Conservation (phyloP, 64 coral and sea anemone genomes). For the Dendrophyllia cribrosa region DNA sequence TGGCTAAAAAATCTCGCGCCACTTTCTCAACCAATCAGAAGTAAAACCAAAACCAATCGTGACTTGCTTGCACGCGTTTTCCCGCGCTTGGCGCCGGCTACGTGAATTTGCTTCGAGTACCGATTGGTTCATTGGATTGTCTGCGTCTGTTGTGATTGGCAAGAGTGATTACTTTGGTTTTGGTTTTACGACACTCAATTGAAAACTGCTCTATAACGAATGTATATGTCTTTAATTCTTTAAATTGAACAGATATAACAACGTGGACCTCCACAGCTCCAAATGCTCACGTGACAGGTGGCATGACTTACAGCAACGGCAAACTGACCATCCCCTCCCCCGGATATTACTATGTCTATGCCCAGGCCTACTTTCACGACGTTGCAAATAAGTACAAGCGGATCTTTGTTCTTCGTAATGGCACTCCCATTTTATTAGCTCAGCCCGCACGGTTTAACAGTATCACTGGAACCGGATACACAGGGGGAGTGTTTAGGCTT, state of each 20-base stretch:
- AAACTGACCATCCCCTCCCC: slow-evolving; percentile 34
- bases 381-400: background rate
- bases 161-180: too few relatives aligned
- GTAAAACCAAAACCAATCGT: too few relatives aligned
- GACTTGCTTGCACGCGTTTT: too few relatives aligned
- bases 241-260: slow-evolving; percentile 13
- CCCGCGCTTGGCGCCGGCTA: too few relatives aligned
- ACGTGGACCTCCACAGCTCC: slow-evolving; percentile 40
- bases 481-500: slow-evolving; percentile 20
- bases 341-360: slow-evolving; percentile 60
- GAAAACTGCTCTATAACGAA: too few relatives aligned
- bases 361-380: slow-evolving; percentile 47
- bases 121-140: too few relatives aligned
- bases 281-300: slow-evolving; percentile 40
- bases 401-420: background rate
- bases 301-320: slow-evolving; percentile 54
- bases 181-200: too few relatives aligned
- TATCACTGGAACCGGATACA: slow-evolving; percentile 36
- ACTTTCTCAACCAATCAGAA: too few relatives aligned
- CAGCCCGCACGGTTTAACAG: background rate
- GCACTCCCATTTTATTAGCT: background rate
- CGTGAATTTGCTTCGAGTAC: too few relatives aligned
- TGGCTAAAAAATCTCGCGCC: too few relatives aligned
- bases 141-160: too few relatives aligned
- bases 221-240: too few relatives aligned